A percentile compares a stretch with the other conserved stretches of the same genome.
These are phyloP conservation scores for Spinus pinus DNA, from an alignment of 2,797 vertebrate genomes.

Conservation along the genomic window DNA sequence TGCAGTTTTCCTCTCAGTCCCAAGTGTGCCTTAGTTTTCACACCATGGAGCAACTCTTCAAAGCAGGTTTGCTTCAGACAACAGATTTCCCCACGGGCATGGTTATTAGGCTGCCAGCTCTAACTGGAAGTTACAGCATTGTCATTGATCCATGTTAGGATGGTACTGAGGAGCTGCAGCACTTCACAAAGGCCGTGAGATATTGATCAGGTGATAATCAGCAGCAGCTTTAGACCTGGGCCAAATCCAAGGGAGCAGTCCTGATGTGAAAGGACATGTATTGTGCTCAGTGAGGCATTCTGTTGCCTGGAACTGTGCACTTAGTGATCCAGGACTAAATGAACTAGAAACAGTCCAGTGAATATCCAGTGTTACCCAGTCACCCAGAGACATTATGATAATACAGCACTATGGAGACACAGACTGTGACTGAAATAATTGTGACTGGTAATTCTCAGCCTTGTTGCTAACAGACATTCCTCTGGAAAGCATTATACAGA, in stretches of 20 bases:
- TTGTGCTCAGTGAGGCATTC: background rate
- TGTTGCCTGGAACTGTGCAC: background rate
- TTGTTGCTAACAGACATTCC: background rate
- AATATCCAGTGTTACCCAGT: background rate
- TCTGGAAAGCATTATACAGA: background rate
- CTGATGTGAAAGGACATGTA: background rate
- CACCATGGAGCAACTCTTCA: background rate
- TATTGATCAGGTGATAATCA: background rate
- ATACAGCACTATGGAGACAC: background rate
- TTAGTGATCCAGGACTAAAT: conserved; percentile 8
- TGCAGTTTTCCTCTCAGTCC: background rate
- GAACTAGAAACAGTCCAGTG: background rate
- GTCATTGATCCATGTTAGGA: background rate
- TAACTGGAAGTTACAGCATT: background rate
- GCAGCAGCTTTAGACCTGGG: background rate
- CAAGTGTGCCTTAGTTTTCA: background rate
- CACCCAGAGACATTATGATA: background rate
- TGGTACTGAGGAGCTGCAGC: background rate
- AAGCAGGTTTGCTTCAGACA: background rate
- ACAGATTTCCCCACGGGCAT: background rate
- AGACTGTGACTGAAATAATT: background rate
- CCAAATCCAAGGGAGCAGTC: background rate
- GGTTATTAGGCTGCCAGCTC: background rate
- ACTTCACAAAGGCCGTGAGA: background rate
- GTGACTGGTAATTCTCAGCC: conserved; percentile 7